Percentiles rank a stretch among this genome's conserved stretches.
Evolutionary conservation across 2,113 vertebrate genomes (phyloP).

Genomic region (Centropus bengalensis): DNA sequence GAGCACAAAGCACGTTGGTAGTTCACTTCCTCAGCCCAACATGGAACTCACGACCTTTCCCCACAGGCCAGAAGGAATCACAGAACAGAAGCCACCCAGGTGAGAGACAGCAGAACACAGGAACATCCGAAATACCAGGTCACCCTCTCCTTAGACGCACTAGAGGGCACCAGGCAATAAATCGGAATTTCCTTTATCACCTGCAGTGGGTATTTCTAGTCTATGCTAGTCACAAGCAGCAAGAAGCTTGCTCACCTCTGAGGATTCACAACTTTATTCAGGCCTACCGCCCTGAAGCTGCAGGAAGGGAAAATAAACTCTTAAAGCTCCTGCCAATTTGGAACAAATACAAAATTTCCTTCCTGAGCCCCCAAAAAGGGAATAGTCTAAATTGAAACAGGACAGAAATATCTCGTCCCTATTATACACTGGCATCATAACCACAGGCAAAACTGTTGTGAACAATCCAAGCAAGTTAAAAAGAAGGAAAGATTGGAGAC

Average conservation of each 20-base stretch:
- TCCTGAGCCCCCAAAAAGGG: not conserved
- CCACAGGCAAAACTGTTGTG: not conserved
- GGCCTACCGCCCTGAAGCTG: not conserved
- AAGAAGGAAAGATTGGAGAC: not conserved
- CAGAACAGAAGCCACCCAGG: not conserved
- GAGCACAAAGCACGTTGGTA: rapidly evolving
- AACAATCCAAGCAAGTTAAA: not conserved
- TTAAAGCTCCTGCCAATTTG: not conserved
- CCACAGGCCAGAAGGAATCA: not conserved
- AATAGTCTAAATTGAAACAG: not conserved
- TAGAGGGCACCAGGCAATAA: not conserved
- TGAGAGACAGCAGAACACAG: not conserved
- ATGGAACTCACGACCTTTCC: not conserved
- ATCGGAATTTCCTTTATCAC: not conserved
- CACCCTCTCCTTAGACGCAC: not conserved
- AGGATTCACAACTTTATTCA: not conserved
- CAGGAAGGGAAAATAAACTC: not conserved
- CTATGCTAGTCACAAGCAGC: not conserved
- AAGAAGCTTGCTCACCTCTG: not conserved
- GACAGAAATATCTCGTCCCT: not conserved
- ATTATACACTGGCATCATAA: not conserved
- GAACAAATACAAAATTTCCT: not conserved
- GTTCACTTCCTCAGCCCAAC: not conserved
- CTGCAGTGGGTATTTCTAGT: not conserved
- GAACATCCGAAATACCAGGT: not conserved